Base-by-base conservation (phyloP, 1,140 invertebrate species). In the Euura saliciscinereae region DNA sequence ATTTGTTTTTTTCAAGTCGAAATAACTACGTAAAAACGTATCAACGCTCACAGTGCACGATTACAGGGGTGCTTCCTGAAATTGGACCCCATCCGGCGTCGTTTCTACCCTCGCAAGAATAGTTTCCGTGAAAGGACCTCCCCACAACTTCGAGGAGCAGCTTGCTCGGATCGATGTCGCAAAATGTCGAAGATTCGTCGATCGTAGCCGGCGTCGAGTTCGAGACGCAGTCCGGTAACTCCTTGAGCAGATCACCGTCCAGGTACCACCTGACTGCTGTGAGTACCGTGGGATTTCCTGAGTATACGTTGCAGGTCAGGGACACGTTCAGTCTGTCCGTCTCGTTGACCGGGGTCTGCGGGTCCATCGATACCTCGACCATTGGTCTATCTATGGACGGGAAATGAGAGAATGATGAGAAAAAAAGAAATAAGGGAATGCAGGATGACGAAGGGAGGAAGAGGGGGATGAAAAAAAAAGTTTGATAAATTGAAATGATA, bases 81-180 rank as follows among this genome's bases (percentile, higher is more conserved):
- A 91, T 87, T 8, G 90, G 89, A 45, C 95, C 95, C 93, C 94
- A 96, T 8, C 95, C 96, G 11, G 95, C 95, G 10, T 91, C 90
- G 85, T 97, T 97, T 80, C 91, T 92, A 2, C 95, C 96, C 79
- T 94, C 91, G 83, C 96, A 97, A 0, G 95, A 95, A 85, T 96
- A 97, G 84, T 97, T 97, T n/a, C 96, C 96, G 74, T 96, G 94
- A 82, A 97, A 96, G 68, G 91, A 92, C 73, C 95, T 90, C 6
- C 92, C 93, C 11, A 97, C 95, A 74, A 92, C 91, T 77, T 95
- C 93, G 28, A 97, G 88, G 45, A 96, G 88, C 74, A 97, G 87
- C 86, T 95, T 93, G 72, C 93, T 95, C 0, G 95, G 95, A 81
- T 97, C 94, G 77, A 96, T 92, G 82, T 94, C 93, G 84, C 95